Evolutionary conservation across 2,888 invertebrate genomes (phyloP).

Genomic region (Lysandra bellargus): DNA sequence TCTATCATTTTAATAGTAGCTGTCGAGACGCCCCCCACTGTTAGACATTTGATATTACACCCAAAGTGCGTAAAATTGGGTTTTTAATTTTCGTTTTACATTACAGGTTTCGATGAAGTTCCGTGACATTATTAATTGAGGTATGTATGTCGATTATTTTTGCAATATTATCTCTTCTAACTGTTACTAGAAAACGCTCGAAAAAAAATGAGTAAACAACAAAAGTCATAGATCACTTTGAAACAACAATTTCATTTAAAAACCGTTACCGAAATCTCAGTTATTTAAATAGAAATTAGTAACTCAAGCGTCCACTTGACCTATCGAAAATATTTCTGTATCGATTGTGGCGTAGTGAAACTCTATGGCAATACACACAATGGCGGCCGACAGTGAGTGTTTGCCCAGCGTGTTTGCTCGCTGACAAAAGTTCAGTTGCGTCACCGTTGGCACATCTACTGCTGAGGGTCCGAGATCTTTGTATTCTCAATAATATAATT

Average conservation of each 20-base stretch:
- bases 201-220: not conserved
- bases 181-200: not conserved
- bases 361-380: constrained; percentile 51
- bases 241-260: not conserved
- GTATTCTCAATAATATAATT: not conserved
- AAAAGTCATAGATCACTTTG: not conserved
- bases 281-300: constrained; percentile 27
- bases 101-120: not conserved
- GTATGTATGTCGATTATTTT: not conserved
- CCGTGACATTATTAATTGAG: constrained; percentile 9
- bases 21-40: constrained; percentile 25
- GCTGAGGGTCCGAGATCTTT: constrained; percentile 22
- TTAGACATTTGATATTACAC: constrained; percentile 28
- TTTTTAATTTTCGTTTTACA: constrained; percentile 22
- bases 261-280: constrained; percentile 27
- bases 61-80: constrained; percentile 15
- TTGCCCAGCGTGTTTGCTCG: constrained; percentile 59
- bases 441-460: constrained; percentile 38
- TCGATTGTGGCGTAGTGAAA: constrained; percentile 15
- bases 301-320: constrained; percentile 29
- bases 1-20: constrained; percentile 25
- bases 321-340: constrained; percentile 32
- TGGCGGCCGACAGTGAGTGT: constrained; percentile 63
- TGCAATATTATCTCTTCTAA: not conserved
- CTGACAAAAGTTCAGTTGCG: constrained; percentile 54